Conservation (phyloP, 2,888 invertebrate species). For the Ochlodes sylvanus region DNA sequence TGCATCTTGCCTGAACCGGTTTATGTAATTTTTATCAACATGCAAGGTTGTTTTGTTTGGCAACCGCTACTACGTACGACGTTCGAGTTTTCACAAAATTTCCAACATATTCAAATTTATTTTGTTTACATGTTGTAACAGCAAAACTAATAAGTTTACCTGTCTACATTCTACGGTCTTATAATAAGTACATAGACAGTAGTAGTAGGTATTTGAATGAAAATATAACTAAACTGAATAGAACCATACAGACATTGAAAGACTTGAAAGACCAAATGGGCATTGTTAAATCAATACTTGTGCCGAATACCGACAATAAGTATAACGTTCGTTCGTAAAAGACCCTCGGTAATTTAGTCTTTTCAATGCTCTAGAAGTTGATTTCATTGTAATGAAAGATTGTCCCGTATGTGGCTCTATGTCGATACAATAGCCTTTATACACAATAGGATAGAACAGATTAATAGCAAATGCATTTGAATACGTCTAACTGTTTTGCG, state of each 20-base stretch:
- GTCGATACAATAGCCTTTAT: neutral
- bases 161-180: neutral
- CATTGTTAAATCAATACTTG: conserved; percentile 22
- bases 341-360: conserved; percentile 3
- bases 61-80: conserved; percentile 24
- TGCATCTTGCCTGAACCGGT: conserved; percentile 57
- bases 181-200: no score
- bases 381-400: conserved; percentile 1
- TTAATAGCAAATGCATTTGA: neutral
- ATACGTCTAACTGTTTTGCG: conserved; percentile 1
- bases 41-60: conserved; percentile 40
- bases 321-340: neutral
- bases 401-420: neutral
- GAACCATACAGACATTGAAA: neutral
- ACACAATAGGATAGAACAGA: neutral
- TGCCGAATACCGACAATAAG: neutral
- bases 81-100: conserved; percentile 14
- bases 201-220: no score
- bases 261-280: neutral
- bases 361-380: conserved; percentile 3
- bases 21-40: conserved; percentile 69
- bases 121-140: conserved; percentile 1
- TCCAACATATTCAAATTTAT: conserved; percentile 10
- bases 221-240: neutral
- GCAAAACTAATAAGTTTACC: neutral